Conservation (phyloP, 2,113 vertebrate species). For the Centropristis striata region DNA sequence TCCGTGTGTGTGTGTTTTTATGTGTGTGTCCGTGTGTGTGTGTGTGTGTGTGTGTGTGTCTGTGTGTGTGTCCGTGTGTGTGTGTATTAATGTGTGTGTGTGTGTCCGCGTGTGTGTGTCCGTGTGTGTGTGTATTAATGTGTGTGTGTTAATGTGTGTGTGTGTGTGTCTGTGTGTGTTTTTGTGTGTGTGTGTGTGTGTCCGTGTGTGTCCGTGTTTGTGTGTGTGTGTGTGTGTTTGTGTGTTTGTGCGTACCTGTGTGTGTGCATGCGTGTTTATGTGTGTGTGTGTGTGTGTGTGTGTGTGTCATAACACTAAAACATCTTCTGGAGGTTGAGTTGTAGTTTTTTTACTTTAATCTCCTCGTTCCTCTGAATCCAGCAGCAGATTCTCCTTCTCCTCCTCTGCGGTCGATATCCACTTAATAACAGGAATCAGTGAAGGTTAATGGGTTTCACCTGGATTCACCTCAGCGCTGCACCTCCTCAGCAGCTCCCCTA, state of each 20-base stretch:
- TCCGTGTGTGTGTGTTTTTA: conserved; percentile 8
- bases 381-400: not conserved
- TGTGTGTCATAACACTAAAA: too few relatives aligned
- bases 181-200: conserved; percentile 5
- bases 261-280: not conserved
- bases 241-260: not conserved
- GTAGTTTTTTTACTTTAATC: not conserved
- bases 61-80: conserved; percentile 27
- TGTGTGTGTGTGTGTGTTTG: conserved; percentile 27
- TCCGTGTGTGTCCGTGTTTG: too few relatives aligned
- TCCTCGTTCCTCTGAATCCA: not conserved
- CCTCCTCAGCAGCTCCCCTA: not conserved
- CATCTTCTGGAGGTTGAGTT: not conserved
- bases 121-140: too few relatives aligned
- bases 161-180: too few relatives aligned
- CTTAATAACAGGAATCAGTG: conserved; percentile 28
- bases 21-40: not conserved
- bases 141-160: too few relatives aligned
- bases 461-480: conserved; percentile 13
- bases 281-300: not conserved
- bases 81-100: conserved; percentile 5
- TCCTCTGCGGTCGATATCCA: conserved; percentile 16
- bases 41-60: too few relatives aligned
- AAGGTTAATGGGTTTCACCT: conserved; percentile 44
- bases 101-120: too few relatives aligned